Percentiles rank a stretch among this genome's conserved stretches.
phyloP scores from a whole-genome alignment of 2,113 vertebrate genomes.

The Brachyhypopomus gauderio region DNA sequence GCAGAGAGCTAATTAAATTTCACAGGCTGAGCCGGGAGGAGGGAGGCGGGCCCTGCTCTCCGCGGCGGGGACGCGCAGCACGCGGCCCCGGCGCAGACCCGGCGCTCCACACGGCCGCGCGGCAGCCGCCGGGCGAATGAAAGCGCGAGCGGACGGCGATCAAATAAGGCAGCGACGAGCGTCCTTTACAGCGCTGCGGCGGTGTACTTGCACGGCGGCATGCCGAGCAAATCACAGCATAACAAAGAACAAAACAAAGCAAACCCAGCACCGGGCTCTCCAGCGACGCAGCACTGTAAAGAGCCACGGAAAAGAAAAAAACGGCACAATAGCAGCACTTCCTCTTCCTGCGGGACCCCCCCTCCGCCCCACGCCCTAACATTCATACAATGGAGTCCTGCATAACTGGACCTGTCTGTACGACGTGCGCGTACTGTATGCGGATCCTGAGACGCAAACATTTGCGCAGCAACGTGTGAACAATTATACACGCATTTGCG shows the following conservation, averaged over 20 bases:
- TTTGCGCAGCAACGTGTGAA: conserved; percentile 12
- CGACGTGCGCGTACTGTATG: conserved; percentile 11
- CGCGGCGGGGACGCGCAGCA: conserved; percentile 12
- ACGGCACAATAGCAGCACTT: not conserved
- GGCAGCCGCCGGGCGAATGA: conserved; percentile 20
- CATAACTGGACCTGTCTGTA: not conserved
- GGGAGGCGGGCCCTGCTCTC: conserved; percentile 51
- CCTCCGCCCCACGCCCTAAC: conserved; percentile 1
- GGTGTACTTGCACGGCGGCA: not conserved
- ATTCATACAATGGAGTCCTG: conserved; percentile 18
- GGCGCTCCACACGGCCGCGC: conserved; percentile 35
- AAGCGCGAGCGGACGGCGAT: conserved; percentile 5
- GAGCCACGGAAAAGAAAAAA: not conserved
- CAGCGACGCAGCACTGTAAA: not conserved
- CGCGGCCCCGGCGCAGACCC: conserved; percentile 17
- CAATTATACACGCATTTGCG: conserved; percentile 27
- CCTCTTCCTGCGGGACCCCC: not conserved
- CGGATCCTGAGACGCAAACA: conserved; percentile 19
- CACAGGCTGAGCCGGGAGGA: conserved; percentile 78
- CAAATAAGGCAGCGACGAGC: not conserved
- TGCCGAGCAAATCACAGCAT: not conserved
- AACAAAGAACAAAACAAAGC: conserved; percentile 16
- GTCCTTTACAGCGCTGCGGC: not conserved
- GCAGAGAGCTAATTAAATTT: conserved; percentile 83
- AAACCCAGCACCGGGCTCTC: conserved; percentile 22